These are phyloP conservation scores for Protosalanx chinensis DNA, from an alignment of 2,797 vertebrate genomes.

Conservation along the genomic window DNA sequence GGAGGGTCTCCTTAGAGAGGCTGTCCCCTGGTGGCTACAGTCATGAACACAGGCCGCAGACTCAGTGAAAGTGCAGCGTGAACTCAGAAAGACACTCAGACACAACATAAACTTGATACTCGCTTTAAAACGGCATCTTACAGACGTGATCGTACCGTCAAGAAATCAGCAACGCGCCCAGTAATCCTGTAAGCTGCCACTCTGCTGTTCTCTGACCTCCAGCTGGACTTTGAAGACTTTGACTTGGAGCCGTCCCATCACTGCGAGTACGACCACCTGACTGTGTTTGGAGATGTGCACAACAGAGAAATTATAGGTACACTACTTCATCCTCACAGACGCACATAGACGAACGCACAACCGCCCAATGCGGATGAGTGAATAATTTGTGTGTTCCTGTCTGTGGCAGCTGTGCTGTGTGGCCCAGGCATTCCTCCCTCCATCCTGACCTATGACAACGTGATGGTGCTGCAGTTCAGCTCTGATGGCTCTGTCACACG, in stretches of 20 bases:
- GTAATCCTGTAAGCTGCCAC: neutral
- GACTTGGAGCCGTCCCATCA: constrained; percentile 76
- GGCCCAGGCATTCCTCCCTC: constrained; percentile 66
- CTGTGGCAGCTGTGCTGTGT: constrained; percentile 69
- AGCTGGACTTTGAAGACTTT: constrained; percentile 81
- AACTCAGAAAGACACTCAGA: neutral
- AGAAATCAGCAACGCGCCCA: neutral
- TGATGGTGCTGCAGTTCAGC: constrained; percentile 76
- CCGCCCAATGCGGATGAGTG: constrained; percentile 1
- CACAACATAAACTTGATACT: neutral
- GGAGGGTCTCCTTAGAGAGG: neutral
- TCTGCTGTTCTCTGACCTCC: constrained; percentile 28
- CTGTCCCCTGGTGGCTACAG: neutral
- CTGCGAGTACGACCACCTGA: constrained; percentile 75
- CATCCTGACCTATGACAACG: constrained; percentile 69
- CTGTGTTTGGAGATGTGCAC: constrained; percentile 69
- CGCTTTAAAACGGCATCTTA: neutral
- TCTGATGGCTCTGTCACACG: constrained; percentile 70
- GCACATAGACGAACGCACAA: neutral
- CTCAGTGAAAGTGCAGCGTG: neutral
- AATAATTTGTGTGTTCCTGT: constrained; percentile 5
- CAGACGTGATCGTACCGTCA: neutral
- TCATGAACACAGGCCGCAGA: neutral
- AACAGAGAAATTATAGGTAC: constrained; percentile 73
- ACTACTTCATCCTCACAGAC: neutral